These are phyloP conservation scores for Aplodontia rufa DNA, from an alignment of 2,113 vertebrate genomes.

Conservation along the genomic window DNA sequence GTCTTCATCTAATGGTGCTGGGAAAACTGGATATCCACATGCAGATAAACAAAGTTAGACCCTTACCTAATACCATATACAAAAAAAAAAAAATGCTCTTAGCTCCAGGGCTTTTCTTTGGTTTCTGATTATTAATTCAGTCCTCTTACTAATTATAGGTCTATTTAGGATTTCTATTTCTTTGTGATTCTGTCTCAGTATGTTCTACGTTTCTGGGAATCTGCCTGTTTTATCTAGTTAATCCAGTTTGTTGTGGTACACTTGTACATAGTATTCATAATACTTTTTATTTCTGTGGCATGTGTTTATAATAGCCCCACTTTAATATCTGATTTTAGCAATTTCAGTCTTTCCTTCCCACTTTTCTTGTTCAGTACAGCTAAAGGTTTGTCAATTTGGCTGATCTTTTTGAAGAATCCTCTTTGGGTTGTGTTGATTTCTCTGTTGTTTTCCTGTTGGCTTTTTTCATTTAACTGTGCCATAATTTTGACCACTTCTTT, in stretches of 20 bases:
- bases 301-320: neutral
- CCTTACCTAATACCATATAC: neutral
- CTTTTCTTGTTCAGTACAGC: neutral
- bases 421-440: neutral
- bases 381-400: neutral
- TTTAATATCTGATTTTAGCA: neutral
- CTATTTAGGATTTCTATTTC: neutral
- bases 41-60: neutral
- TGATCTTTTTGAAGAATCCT: neutral
- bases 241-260: neutral
- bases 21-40: neutral
- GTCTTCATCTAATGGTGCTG: neutral
- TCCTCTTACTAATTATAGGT: neutral
- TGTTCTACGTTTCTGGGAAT: neutral
- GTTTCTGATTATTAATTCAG: neutral
- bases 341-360: neutral
- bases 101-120: neutral
- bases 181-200: conserved; percentile 11
- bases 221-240: neutral
- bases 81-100: neutral
- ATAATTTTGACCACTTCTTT: neutral
- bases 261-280: neutral
- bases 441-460: neutral
- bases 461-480: neutral
- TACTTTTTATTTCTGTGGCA: neutral